A percentile compares a stretch with the other conserved stretches of the same genome.
phyloP scores from a whole-genome alignment of 2,888 invertebrate genomes.

The Sphaerophoria taeniata region DNA sequence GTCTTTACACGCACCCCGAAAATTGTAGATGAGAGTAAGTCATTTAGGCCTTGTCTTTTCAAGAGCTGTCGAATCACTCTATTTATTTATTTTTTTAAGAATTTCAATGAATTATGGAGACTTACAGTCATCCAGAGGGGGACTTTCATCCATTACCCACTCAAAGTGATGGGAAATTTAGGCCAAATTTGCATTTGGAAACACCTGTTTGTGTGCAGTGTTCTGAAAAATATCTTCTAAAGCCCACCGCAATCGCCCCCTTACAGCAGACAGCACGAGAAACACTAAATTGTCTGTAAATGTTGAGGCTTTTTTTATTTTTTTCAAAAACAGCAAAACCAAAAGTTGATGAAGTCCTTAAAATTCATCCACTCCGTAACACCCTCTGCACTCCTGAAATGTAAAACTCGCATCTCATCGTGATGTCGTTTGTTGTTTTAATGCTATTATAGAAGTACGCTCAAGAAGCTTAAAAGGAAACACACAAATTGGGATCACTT shows the following conservation, averaged over 20 bases:
- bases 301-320: slow-evolving; percentile 43
- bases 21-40: no score
- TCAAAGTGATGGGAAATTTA: slow-evolving; percentile 58
- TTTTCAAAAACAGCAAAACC: slow-evolving; percentile 28
- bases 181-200: slow-evolving; percentile 69
- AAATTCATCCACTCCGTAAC: slow-evolving; percentile 48
- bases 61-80: no score
- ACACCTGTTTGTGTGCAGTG: slow-evolving; percentile 69
- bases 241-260: not conserved
- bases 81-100: no score
- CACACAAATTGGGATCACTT: slow-evolving; percentile 45
- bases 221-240: slow-evolving; percentile 25
- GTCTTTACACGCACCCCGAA: no score
- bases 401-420: slow-evolving; percentile 29
- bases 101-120: not conserved
- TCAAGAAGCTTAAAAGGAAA: slow-evolving; percentile 60
- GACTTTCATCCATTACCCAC: slow-evolving; percentile 17
- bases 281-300: slow-evolving; percentile 55
- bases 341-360: slow-evolving; percentile 70
- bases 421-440: slow-evolving; percentile 26
- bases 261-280: not conserved
- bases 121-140: not conserved
- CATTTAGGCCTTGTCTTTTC: no score
- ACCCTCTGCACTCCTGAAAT: not conserved
- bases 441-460: slow-evolving; percentile 46